Conservation (phyloP, 53 echinoderm and acorn worm genomes). For the Apostichopus leukothele region DNA sequence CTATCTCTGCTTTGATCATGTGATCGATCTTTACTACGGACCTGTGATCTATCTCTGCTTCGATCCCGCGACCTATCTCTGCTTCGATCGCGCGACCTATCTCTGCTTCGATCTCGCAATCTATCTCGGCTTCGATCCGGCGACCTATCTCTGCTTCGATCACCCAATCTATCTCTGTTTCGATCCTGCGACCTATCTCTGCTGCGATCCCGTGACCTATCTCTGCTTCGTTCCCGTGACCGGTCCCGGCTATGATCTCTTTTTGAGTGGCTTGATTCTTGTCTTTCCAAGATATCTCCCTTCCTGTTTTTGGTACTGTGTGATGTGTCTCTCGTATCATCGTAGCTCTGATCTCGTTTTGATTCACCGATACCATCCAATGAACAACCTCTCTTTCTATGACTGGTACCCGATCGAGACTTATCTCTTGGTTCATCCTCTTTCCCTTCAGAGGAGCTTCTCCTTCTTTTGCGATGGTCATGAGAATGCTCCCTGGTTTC, state of each 20-base stretch:
- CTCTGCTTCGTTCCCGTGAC: not conserved
- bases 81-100: not conserved
- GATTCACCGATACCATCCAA: not conserved
- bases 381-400: not conserved
- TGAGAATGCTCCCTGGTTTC: not conserved
- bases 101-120: not conserved
- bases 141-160: not conserved
- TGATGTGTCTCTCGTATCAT: not conserved
- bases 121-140: not conserved
- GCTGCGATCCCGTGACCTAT: not conserved
- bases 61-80: not conserved
- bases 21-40: not conserved
- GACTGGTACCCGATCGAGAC: not conserved
- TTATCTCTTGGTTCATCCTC: not conserved
- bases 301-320: not conserved
- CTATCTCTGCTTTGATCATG: not conserved
- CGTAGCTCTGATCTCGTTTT: not conserved
- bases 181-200: not conserved
- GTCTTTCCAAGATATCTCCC: not conserved
- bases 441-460: conserved; percentile 20
- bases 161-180: not conserved
- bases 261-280: conserved; percentile 4
- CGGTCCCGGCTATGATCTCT: not conserved
- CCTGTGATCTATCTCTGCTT: not conserved
- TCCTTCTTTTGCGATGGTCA: not conserved